These are phyloP conservation scores for Scrobipalpa costella DNA, from an alignment of 2,888 invertebrate genomes.

Conservation along the genomic window DNA sequence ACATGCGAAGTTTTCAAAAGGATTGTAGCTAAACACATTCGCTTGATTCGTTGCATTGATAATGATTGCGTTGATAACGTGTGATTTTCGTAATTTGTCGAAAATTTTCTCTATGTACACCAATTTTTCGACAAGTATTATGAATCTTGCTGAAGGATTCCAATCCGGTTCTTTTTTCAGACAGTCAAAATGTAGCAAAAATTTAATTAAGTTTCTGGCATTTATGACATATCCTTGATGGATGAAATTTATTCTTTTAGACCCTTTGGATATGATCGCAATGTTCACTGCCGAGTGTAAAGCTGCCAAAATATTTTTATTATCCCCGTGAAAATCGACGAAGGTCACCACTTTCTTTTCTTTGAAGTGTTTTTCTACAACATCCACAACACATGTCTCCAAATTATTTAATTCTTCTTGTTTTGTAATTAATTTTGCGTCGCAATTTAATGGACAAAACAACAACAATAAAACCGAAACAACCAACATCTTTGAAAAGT, in stretches of 20 bases:
- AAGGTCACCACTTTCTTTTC: constrained; percentile 29
- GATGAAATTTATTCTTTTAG: neutral
- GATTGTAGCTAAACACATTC: constrained; percentile 56
- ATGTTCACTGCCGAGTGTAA: constrained; percentile 23
- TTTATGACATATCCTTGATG: constrained; percentile 44
- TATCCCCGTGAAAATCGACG: constrained; percentile 30
- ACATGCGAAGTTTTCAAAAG: constrained; percentile 57
- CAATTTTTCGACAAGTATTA: constrained; percentile 45
- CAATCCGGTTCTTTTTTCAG: constrained; percentile 45
- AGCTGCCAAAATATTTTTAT: constrained; percentile 27
- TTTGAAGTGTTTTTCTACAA: constrained; percentile 1
- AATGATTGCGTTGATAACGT: constrained; percentile 47
- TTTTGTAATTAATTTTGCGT: neutral
- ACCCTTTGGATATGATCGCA: constrained; percentile 27
- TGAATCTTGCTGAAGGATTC: constrained; percentile 50
- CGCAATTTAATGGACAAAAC: neutral
- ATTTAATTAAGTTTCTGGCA: constrained; percentile 34
- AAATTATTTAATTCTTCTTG: neutral
- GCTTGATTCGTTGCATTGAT: constrained; percentile 44
- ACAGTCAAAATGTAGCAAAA: constrained; percentile 34
- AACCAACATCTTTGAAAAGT: neutral
- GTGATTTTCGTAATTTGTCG: constrained; percentile 43
- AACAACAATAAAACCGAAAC: neutral
- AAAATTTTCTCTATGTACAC: constrained; percentile 43
- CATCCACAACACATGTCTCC: neutral